These are phyloP conservation scores for Rutilus rutilus DNA, from an alignment of 2,113 vertebrate species.

Conservation along the genomic window DNA sequence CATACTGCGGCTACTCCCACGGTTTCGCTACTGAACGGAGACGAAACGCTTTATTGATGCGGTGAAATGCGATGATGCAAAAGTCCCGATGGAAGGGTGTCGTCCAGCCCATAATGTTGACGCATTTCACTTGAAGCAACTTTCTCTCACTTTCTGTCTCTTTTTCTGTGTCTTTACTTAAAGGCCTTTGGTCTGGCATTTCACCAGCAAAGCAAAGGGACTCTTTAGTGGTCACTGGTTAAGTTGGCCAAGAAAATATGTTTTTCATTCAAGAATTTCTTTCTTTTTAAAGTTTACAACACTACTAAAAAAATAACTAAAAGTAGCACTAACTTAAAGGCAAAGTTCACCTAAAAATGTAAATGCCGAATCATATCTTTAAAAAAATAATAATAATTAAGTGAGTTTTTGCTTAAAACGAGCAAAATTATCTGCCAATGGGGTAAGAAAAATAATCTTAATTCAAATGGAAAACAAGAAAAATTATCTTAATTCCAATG, in stretches of 20 bases:
- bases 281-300: not conserved
- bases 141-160: slow-evolving; percentile 30
- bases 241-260: slow-evolving; percentile 42
- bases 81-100: slow-evolving; percentile 54
- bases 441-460: too few relatives aligned
- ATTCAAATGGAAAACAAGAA: too few relatives aligned
- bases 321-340: not conserved
- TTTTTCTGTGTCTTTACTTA: slow-evolving; percentile 37
- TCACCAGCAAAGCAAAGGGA: slow-evolving; percentile 48
- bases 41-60: slow-evolving; percentile 52
- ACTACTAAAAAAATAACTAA: not conserved
- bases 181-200: slow-evolving; percentile 46
- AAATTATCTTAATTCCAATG: too few relatives aligned
- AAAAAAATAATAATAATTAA: too few relatives aligned
- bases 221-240: slow-evolving; percentile 61
- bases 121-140: slow-evolving; percentile 62
- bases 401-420: too few relatives aligned
- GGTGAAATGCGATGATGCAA: slow-evolving; percentile 61
- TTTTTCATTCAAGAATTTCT: slow-evolving; percentile 45
- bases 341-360: not conserved
- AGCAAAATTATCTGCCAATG: too few relatives aligned
- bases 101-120: slow-evolving; percentile 57
- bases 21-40: slow-evolving; percentile 34
- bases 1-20: slow-evolving; percentile 51
- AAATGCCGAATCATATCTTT: too few relatives aligned